Base-by-base conservation (phyloP, 2,888 invertebrate genomes). In the Epinotia ramella region DNA sequence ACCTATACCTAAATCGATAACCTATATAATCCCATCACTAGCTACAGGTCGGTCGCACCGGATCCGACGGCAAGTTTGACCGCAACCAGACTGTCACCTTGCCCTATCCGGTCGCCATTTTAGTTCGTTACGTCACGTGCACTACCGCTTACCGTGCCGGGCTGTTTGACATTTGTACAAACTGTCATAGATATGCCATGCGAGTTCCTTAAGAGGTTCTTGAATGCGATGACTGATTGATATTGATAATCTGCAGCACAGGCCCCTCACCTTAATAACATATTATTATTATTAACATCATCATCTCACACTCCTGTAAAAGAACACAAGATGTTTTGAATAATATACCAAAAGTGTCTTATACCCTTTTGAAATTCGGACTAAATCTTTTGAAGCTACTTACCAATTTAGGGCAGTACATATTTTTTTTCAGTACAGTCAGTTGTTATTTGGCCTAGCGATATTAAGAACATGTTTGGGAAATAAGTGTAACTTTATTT, bases 41-140 rank as follows among this genome's bases (percentile, higher is more conserved):
- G 44, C 12, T 49, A 49, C 73, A 46, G 63, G 71, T 64, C 63
- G 56, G 62, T 70, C 49, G 70, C 67, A 40, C 74, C 74, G 74
- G 74, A 64, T 69, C 69, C 49, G 20, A 63, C 33, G 49, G 56
- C 69, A 74, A 65, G 64, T 74, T 24, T 60, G 24, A 18, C 57
- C 40, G 57, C 68, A 24, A 69, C 67, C 69, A 69, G 69, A 74
- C 69, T 74, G 74, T 74, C 74, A 74, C 74, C 74, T 74, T 74
- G 74, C 59, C 74, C 74, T 74, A 74, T 74, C 74, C 74, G 69
- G 64, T 69, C 40, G 73, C 66, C 67, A 73, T 73, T 67, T 40
- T 67, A 59, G 11, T 20, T 69, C 28, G 40, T 74, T 74, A 74
- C 69, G 69, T 74, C 74, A 74, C 56, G 40, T 49, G n/a, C 20